Base-by-base conservation (phyloP, 2,888 invertebrate genomes). In the Drosophila colorata region DNA sequence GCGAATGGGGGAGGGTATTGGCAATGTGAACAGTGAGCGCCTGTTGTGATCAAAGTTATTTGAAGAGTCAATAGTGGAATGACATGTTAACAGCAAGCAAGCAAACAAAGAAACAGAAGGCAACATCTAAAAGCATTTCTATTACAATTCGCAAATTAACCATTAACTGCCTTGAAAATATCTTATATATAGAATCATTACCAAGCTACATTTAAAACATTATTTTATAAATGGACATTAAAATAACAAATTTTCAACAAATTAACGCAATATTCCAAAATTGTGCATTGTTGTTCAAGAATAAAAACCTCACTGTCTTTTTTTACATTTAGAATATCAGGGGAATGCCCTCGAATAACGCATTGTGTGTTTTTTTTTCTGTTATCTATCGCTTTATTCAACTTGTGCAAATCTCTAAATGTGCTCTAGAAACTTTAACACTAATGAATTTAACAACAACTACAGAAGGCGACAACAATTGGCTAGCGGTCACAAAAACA, bases 41-140 rank as follows among this genome's bases (percentile, higher is more conserved):
- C 41, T 55, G 40, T 61, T 61, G 66, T 82, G 60, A 57, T 69
- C 78, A 40, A 59, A 41, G 35, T 38, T 37, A 61, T 49, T 46
- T 46, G 8, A 18, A 48, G 23, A 44, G 69, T 51, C 63, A 63
- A 72, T 40, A 18, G 16, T 4, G 18, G 43, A 64, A 16, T 9
- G 48, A 16, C 40, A 33, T 33, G 61, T 25, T 61, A 61, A 48
- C 38, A 63, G n/a, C 48, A 49, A 48, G n/a, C 25, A 56, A 25
- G 35, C 16, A 74, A 41, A 72, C 35, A 61, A 55, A 35, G 28
- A 16, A 40, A 56, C 43, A 33, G 18, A 55, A 69, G 16, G 9
- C 43, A 37, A 41, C 49, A 47, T 28, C 46, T 53, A 33, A 40
- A 56, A 48, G 43, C 18, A 67, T 31, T 48, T 31, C 20, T 18